A percentile compares a stretch with the other conserved stretches of the same genome.
phyloP scores from a whole-genome alignment of 2,888 invertebrate genomes.

The Strigamia crassipes region DNA sequence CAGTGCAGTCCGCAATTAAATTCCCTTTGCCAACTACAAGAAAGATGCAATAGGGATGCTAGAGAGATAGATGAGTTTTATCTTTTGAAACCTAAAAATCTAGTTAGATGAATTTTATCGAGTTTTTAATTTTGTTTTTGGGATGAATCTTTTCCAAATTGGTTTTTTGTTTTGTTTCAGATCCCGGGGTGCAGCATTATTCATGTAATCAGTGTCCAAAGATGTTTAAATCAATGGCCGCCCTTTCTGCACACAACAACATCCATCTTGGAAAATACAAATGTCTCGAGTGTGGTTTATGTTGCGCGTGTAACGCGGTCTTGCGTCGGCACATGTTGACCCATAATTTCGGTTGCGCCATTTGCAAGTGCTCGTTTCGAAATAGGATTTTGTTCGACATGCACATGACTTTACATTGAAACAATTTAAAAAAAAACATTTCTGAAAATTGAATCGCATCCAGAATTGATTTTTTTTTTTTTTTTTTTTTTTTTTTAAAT shows the following conservation, averaged over 20 bases:
- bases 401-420: not conserved
- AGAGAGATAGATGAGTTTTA: no score
- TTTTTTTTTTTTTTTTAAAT: not conserved
- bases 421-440: not conserved
- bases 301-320: slow-evolving; percentile 44
- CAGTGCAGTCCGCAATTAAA: no score
- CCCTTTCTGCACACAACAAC: slow-evolving; percentile 43
- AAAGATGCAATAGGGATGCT: no score
- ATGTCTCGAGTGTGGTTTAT: slow-evolving; percentile 38
- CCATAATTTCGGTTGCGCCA: slow-evolving; percentile 22
- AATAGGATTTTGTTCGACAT: not conserved
- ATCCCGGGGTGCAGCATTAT: not conserved
- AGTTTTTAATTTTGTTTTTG: not conserved
- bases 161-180: slow-evolving; percentile 10
- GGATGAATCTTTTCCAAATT: slow-evolving; percentile 2
- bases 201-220: slow-evolving; percentile 41
- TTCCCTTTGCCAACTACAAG: no score
- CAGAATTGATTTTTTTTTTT: not conserved
- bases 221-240: slow-evolving; percentile 41
- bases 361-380: slow-evolving; percentile 1
- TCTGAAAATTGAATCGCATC: no score
- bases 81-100: not conserved
- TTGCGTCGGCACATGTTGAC: slow-evolving; percentile 17
- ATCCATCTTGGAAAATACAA: slow-evolving; percentile 42
- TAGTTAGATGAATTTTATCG: not conserved